Evolutionary conservation across 2,113 vertebrate genomes (phyloP).

Genomic region (Corythoichthys haematopterus): DNA sequence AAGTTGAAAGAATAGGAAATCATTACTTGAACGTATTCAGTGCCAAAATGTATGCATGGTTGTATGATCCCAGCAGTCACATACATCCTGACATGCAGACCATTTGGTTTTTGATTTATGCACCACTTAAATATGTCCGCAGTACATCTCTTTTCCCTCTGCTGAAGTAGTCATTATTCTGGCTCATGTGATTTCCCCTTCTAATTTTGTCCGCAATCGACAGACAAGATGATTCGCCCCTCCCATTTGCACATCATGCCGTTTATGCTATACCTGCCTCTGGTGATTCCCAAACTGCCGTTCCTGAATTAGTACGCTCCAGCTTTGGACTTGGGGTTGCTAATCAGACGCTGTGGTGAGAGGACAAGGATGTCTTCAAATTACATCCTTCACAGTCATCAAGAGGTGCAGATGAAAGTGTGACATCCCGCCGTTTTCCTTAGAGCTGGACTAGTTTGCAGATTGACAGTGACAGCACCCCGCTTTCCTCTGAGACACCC

Average conservation of each 20-base stretch:
- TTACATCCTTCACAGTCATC: constrained; percentile 72
- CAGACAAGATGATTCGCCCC: constrained; percentile 54
- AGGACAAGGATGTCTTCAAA: constrained; percentile 66
- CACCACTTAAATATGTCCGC: constrained; percentile 46
- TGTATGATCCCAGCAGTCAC: constrained; percentile 42
- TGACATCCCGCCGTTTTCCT: constrained; percentile 59
- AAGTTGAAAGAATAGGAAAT: not conserved
- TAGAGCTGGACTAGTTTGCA: constrained; percentile 57
- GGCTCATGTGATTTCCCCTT: constrained; percentile 31
- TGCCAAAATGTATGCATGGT: not conserved
- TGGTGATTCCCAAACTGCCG: constrained; percentile 64
- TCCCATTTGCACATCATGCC: constrained; percentile 62
- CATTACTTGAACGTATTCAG: not conserved
- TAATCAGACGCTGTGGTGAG: constrained; percentile 66
- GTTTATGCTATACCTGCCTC: constrained; percentile 48
- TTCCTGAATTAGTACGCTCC: constrained; percentile 67
- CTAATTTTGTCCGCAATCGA: constrained; percentile 58
- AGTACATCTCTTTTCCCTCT: constrained; percentile 28
- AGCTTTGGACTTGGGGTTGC: constrained; percentile 59
- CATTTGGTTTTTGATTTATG: constrained; percentile 41
- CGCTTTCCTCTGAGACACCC: constrained; percentile 62
- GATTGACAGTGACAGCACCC: constrained; percentile 70
- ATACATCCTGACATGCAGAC: constrained; percentile 11
- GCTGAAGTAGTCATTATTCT: constrained; percentile 55
- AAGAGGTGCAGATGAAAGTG: constrained; percentile 72